These are phyloP conservation scores for Tetranychus truncatus DNA, from an alignment of 2,888 invertebrate genomes.

Conservation along the genomic window DNA sequence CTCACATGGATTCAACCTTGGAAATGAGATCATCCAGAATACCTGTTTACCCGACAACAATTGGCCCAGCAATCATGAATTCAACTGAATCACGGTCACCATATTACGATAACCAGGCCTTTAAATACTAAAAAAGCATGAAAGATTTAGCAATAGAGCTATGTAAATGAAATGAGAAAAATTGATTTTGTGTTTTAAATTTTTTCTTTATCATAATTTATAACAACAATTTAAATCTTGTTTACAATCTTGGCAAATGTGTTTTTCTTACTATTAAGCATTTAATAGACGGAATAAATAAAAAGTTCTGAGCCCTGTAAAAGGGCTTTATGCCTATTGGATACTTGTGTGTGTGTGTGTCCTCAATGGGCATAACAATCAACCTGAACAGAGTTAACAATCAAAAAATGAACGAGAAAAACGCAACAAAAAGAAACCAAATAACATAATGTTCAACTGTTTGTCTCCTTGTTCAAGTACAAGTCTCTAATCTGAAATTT, in stretches of 20 bases:
- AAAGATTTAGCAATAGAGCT: background rate
- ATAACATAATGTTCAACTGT: too few relatives aligned
- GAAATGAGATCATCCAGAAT: background rate
- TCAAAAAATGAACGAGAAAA: too few relatives aligned
- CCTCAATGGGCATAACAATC: too few relatives aligned
- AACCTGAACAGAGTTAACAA: too few relatives aligned
- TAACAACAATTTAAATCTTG: background rate
- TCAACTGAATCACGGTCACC: background rate
- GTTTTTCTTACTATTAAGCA: background rate
- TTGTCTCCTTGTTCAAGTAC: too few relatives aligned
- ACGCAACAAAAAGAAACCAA: too few relatives aligned
- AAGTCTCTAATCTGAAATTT: too few relatives aligned
- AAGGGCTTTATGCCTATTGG: too few relatives aligned
- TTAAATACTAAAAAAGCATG: background rate
- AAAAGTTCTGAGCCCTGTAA: background rate
- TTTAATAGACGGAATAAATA: background rate
- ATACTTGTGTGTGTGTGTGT: too few relatives aligned
- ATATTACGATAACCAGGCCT: slow-evolving; percentile 5
- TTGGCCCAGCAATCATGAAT: background rate
- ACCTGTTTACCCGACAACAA: background rate
- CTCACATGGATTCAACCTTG: background rate
- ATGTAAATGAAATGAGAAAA: too few relatives aligned
- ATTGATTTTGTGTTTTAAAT: too few relatives aligned
- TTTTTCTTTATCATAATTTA: background rate
- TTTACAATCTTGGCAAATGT: background rate